A percentile compares a stretch with the other conserved stretches of the same genome.
These are phyloP conservation scores for Leucoma salicis DNA, from an alignment of 2,888 invertebrate species.

Conservation along the genomic window DNA sequence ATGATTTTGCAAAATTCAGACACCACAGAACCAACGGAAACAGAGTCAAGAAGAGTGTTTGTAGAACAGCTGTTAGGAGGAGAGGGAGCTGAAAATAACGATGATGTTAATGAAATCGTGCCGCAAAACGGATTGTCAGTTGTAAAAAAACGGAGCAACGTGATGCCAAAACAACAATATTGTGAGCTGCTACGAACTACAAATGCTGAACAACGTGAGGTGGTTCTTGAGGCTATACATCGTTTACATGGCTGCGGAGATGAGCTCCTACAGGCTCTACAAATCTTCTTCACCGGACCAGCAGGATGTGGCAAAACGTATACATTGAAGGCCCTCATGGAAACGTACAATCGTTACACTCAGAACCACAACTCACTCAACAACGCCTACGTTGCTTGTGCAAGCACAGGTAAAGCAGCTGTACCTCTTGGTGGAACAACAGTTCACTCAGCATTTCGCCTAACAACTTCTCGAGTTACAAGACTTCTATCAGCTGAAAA, in stretches of 20 bases:
- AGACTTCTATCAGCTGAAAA: not conserved
- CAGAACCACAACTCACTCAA: constrained; percentile 31
- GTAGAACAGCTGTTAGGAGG: not conserved
- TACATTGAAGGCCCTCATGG: constrained; percentile 41
- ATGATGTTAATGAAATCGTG: too few relatives aligned
- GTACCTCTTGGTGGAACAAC: constrained; percentile 43
- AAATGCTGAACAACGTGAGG: not conserved
- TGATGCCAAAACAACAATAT: not conserved
- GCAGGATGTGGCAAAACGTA: constrained; percentile 15
- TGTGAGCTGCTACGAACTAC: not conserved
- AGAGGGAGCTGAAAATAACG: not conserved
- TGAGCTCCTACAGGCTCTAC: not conserved
- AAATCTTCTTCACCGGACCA: constrained; percentile 21
- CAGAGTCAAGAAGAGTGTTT: constrained; percentile 8
- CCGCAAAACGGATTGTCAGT: too few relatives aligned
- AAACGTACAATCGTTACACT: constrained; percentile 45
- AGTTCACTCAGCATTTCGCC: constrained; percentile 23
- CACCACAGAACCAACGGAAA: constrained; percentile 21
- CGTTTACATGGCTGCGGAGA: not conserved
- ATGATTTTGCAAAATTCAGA: constrained; percentile 32
- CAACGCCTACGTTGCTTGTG: constrained; percentile 47
- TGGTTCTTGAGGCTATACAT: not conserved
- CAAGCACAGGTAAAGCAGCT: constrained; percentile 46
- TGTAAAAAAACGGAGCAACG: too few relatives aligned
- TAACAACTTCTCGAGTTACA: not conserved